phyloP scores from a whole-genome alignment of 2,888 invertebrate species.

The Cepaea hortensis region DNA sequence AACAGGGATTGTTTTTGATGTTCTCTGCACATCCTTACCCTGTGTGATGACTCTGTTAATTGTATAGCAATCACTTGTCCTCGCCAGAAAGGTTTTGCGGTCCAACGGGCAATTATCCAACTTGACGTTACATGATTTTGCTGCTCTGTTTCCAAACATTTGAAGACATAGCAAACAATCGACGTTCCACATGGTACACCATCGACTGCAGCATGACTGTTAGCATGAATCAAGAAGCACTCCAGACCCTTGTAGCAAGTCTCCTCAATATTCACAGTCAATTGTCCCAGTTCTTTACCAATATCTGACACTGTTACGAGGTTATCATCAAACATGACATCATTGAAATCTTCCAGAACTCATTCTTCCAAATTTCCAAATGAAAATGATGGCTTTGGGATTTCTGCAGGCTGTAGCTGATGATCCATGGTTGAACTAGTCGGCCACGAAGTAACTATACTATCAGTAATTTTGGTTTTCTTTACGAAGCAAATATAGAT shows the following conservation, averaged over 20 bases:
- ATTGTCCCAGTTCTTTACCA: slow-evolving; percentile 75
- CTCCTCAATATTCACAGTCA: slow-evolving; percentile 70
- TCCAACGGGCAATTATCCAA: slow-evolving; percentile 75
- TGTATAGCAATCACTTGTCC: slow-evolving; percentile 66
- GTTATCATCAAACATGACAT: slow-evolving; percentile 73
- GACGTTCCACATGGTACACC: slow-evolving; percentile 76
- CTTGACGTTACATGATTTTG: slow-evolving; percentile 76
- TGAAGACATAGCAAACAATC: slow-evolving; percentile 73
- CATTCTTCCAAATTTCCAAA: slow-evolving; percentile 55
- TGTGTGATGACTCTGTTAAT: slow-evolving; percentile 73
- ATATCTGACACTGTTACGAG: slow-evolving; percentile 74
- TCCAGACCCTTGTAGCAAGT: slow-evolving; percentile 68
- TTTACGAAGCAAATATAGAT: too few species aligned
- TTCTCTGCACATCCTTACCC: slow-evolving; percentile 73
- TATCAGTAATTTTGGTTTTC: too few species aligned
- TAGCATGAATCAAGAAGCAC: slow-evolving; percentile 75
- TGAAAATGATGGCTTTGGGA: slow-evolving; percentile 61
- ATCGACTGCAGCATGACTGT: slow-evolving; percentile 76
- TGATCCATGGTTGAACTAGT: neutral
- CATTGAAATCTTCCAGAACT: slow-evolving; percentile 72
- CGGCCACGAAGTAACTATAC: too few species aligned
- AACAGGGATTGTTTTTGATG: slow-evolving; percentile 63
- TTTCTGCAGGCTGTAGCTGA: slow-evolving; percentile 46
- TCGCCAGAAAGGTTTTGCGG: slow-evolving; percentile 73
- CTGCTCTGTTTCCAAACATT: slow-evolving; percentile 75